Base-by-base conservation (phyloP, 2,888 invertebrate species). In the Tenthredo distinguenda region DNA sequence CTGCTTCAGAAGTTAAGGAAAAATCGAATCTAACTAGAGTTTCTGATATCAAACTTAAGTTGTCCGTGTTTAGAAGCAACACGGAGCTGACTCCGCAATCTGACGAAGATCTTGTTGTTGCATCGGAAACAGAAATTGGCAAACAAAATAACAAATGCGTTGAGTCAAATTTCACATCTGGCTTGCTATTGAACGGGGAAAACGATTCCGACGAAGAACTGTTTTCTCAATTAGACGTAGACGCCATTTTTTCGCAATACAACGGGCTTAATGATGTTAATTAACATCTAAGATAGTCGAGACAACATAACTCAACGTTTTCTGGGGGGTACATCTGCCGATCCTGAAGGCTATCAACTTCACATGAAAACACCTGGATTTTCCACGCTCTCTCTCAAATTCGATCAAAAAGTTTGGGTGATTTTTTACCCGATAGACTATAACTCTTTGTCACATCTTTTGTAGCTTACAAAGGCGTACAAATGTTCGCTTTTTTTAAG, bases 21-120 rank as follows among this genome's bases (percentile, higher is more conserved):
- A 43, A 76, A 43, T 31, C 50, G 21, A 50, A 77, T 76, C 31
- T 18, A 0, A 3, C 43, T 5, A 58, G 18, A 21, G 21, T 55
- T 47, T 82, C 18, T 31, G 34, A 40, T 55, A 58, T 72, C 26
- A 50, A 50, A 72, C 26, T 81, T n/a, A 85, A 85, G 47, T 47
- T 85, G 21, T 68, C 81, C 40, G 79, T 87, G 37, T 87, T 87
- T 50, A 43, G 74, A n/a, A 87, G 85, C 68, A 86, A 86, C 9
- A 87, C 87, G 10, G 87, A 65, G 72, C n/a, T 85, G 55, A 86
- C 86, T 43, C 85, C 86, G 9, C n/a, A 74, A 21, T 18, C n/a
- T 55, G 62, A 12, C 10, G 43, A 47, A 43, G 58, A 79, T 34
- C 37, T 50, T 37, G 18, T 55, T 34, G 34, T 5, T 65, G 3